phyloP scores from a whole-genome alignment of 2,888 invertebrate genomes.

The Drosophila nigricruria region DNA sequence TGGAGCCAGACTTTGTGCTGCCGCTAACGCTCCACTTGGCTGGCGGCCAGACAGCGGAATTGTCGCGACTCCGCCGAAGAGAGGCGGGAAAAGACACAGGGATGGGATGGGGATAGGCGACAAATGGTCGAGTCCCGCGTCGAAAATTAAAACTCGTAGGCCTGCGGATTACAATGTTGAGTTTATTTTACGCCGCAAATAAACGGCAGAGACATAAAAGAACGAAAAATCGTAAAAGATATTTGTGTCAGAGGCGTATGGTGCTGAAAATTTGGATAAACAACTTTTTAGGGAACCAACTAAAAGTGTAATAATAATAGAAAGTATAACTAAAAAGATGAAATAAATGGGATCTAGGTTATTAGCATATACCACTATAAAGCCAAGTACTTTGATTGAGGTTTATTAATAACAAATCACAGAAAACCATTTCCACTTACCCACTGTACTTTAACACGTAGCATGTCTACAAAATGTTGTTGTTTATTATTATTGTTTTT shows the following conservation, averaged over 20 bases:
- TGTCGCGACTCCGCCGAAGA: constrained; percentile 32
- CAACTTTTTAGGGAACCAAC: constrained; percentile 21
- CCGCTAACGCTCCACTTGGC: constrained; percentile 58
- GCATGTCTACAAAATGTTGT: constrained; percentile 65
- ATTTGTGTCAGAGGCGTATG: constrained; percentile 47
- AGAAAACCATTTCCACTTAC: constrained; percentile 67
- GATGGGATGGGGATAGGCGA: constrained; percentile 36
- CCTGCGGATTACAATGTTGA: constrained; percentile 61
- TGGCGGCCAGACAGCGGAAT: constrained; percentile 41
- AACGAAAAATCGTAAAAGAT: constrained; percentile 59
- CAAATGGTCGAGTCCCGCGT: constrained; percentile 65
- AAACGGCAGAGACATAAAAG: constrained; percentile 44
- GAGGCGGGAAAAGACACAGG: constrained; percentile 18
- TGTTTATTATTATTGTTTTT: constrained; percentile 44
- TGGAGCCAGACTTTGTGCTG: constrained; percentile 71
- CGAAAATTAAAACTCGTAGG: constrained; percentile 84
- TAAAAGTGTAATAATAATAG: constrained; percentile 49
- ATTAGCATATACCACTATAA: constrained; percentile 26
- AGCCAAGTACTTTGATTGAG: constrained; percentile 44
- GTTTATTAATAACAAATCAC: constrained; percentile 44
- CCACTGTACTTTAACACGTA: constrained; percentile 84
- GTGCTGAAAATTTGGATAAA: constrained; percentile 39
- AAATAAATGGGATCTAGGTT: constrained; percentile 7
- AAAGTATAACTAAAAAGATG: constrained; percentile 17
- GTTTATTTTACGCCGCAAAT: constrained; percentile 31